Evolutionary conservation across 2,113 vertebrate genomes (phyloP).

Genomic region (Anseranas semipalmata): DNA sequence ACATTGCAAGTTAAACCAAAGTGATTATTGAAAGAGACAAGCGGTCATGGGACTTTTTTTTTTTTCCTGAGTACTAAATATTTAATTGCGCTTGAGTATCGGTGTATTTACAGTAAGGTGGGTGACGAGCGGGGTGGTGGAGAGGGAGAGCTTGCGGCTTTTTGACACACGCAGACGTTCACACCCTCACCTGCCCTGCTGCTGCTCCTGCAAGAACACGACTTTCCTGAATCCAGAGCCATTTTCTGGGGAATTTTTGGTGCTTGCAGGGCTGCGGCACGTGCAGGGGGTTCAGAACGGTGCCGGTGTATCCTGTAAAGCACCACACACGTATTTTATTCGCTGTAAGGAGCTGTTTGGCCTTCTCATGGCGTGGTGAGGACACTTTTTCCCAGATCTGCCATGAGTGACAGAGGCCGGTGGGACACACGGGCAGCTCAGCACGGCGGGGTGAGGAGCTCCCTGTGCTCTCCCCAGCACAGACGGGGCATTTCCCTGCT

Average conservation of each 20-base stretch:
- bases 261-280: accelerated
- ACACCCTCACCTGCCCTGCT: background rate
- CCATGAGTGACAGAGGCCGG: background rate
- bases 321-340: background rate
- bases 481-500: background rate
- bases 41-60: background rate
- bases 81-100: constrained; percentile 32
- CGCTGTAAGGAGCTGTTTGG: accelerated
- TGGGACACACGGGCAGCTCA: too few relatives aligned
- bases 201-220: background rate
- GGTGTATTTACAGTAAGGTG: constrained; percentile 54
- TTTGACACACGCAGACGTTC: background rate
- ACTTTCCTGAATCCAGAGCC: background rate
- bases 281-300: accelerated
- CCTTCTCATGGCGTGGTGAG: background rate
- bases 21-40: background rate
- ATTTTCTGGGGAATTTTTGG: background rate
- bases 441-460: too few relatives aligned
- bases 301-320: background rate
- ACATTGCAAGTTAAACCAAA: background rate
- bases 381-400: background rate
- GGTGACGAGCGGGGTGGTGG: background rate
- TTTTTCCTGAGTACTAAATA: background rate
- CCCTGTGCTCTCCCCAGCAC: background rate
- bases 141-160: background rate